phyloP scores from a whole-genome alignment of 2,888 invertebrate genomes.

The Epiblema foenella region DNA sequence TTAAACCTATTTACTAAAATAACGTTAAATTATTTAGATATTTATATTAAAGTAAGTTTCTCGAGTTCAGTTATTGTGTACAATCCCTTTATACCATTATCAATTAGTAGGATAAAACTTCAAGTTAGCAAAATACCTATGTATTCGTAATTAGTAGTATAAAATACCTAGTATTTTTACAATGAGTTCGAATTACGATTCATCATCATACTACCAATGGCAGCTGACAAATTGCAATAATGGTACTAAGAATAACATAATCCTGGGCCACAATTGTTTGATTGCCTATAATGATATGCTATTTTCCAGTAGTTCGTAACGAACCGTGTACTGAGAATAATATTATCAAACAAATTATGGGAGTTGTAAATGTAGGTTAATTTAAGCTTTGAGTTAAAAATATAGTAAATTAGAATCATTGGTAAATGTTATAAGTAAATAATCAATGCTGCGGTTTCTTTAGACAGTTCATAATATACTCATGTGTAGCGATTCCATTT shows the following conservation, averaged over 20 bases:
- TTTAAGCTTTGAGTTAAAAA: constrained; percentile 20
- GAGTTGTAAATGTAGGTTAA: constrained; percentile 13
- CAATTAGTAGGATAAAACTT: no score
- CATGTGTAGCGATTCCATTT: no score
- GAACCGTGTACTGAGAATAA: constrained; percentile 27
- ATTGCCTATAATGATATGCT: constrained; percentile 33
- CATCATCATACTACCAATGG: background rate
- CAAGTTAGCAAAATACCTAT: no score
- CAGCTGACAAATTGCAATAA: constrained; percentile 35
- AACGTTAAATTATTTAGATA: no score
- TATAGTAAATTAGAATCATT: constrained; percentile 20
- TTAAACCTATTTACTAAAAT: no score
- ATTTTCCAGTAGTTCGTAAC: constrained; percentile 37
- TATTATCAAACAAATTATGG: constrained; percentile 2
- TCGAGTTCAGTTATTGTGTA: no score
- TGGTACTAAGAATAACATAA: constrained; percentile 21
- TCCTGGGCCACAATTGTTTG: constrained; percentile 30
- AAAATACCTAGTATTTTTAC: no score
- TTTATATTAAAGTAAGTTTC: no score
- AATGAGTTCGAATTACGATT: constrained; percentile 1
- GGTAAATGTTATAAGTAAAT: constrained; percentile 17
- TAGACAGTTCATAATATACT: no score
- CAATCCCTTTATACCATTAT: no score
- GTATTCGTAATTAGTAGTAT: no score
- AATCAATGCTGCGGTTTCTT: background rate